These are phyloP conservation scores for Anastrepha obliqua DNA, from an alignment of 1,140 invertebrate genomes.

Conservation along the genomic window DNA sequence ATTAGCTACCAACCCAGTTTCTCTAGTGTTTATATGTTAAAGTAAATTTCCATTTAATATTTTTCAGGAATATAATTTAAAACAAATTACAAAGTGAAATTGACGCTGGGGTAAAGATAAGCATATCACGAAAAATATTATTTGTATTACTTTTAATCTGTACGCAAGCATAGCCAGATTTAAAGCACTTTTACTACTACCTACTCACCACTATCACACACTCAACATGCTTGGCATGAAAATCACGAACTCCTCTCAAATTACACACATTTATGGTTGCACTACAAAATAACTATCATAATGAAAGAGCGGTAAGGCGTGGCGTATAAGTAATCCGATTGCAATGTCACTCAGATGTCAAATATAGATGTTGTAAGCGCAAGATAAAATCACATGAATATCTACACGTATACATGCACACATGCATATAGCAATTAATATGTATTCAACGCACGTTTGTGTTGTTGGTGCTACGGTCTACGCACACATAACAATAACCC, in stretches of 20 bases:
- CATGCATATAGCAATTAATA: neutral
- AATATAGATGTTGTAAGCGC: neutral
- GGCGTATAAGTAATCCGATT: constrained; percentile 17
- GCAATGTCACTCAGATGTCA: neutral
- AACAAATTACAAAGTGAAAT: too few relatives aligned
- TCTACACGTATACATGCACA: neutral
- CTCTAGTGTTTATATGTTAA: too few relatives aligned
- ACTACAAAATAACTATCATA: neutral
- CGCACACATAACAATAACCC: neutral
- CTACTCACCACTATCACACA: neutral
- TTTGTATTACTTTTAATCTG: too few relatives aligned
- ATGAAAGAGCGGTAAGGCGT: neutral
- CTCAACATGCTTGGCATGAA: neutral
- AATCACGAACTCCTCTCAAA: neutral
- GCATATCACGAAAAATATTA: too few relatives aligned
- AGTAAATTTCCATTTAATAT: too few relatives aligned
- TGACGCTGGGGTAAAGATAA: too few relatives aligned
- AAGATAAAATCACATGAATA: neutral
- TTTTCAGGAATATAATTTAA: too few relatives aligned
- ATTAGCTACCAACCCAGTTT: too few relatives aligned
- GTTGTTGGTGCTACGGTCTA: neutral
- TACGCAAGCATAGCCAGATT: too few relatives aligned
- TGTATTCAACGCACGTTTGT: neutral
- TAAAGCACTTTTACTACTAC: too few relatives aligned
- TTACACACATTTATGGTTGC: neutral